Conservation (phyloP, 2,797 vertebrate genomes). For the Leuciscus waleckii region DNA sequence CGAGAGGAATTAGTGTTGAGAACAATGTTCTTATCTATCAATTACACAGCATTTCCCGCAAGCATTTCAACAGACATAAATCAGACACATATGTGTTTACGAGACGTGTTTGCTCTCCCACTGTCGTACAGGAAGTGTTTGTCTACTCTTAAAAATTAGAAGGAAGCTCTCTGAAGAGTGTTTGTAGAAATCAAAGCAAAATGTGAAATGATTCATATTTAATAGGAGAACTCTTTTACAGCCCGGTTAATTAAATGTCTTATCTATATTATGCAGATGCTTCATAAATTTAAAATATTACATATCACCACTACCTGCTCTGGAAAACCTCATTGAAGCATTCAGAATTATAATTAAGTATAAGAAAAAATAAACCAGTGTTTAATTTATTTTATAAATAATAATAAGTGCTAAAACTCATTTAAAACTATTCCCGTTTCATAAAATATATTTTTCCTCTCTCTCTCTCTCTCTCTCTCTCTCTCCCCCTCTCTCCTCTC, state of each 20-base stretch:
- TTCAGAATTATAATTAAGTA: conserved; percentile 89
- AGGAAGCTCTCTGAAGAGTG: conserved; percentile 58
- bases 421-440: conserved; percentile 38
- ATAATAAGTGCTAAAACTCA: conserved; percentile 68
- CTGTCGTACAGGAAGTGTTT: conserved; percentile 61
- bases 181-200: conserved; percentile 83
- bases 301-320: conserved; percentile 87
- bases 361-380: conserved; percentile 68
- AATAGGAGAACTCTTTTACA: conserved; percentile 82
- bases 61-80: conserved; percentile 56
- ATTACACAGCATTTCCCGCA: conserved; percentile 45
- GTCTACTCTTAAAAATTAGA: conserved; percentile 62
- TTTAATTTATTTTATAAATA: conserved; percentile 63
- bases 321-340: conserved; percentile 88
- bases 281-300: conserved; percentile 90
- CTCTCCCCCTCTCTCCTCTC: not conserved
- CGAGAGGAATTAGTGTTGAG: conserved; percentile 36
- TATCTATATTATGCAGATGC: conserved; percentile 94
- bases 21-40: conserved; percentile 52
- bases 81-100: conserved; percentile 28
- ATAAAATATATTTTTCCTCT: not conserved
- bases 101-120: conserved; percentile 48
- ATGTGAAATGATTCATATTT: conserved; percentile 90
- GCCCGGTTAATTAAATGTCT: conserved; percentile 88
- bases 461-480: conserved; percentile 29